Conservation (phyloP, 2,113 vertebrate species). For the Pithys albifrons region DNA sequence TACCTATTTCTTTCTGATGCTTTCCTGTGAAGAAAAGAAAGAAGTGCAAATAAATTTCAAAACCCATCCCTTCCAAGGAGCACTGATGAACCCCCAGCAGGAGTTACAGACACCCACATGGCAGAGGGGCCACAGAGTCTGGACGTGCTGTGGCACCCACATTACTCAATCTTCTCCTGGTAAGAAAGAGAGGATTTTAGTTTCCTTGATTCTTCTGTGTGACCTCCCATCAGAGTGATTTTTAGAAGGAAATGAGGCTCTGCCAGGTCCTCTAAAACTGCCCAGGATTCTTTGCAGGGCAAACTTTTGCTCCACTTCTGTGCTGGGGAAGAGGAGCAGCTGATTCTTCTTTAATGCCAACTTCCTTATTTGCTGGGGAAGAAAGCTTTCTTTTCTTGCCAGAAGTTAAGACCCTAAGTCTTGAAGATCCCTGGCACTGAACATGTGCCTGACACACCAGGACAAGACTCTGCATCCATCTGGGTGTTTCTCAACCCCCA, state of each 20-base stretch:
- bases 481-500: not conserved
- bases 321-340: not conserved
- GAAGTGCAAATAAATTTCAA: not conserved
- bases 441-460: rapidly evolving
- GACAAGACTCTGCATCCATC: not conserved
- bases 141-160: not conserved
- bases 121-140: not conserved
- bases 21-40: not conserved
- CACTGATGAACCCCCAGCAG: not conserved
- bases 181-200: not conserved
- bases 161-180: not conserved
- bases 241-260: not conserved
- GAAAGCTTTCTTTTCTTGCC: not conserved
- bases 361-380: not conserved
- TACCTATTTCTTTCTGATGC: not conserved
- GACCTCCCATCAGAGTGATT: not conserved
- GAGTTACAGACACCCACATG: not conserved
- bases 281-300: not conserved
- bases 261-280: not conserved
- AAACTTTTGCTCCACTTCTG: not conserved
- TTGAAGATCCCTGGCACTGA: not conserved
- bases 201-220: not conserved
- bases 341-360: rapidly evolving
- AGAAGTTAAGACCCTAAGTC: not conserved
- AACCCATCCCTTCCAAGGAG: not conserved